Evolutionary conservation across 2,113 vertebrate genomes (phyloP).

Genomic region (Chaetops frenatus): DNA sequence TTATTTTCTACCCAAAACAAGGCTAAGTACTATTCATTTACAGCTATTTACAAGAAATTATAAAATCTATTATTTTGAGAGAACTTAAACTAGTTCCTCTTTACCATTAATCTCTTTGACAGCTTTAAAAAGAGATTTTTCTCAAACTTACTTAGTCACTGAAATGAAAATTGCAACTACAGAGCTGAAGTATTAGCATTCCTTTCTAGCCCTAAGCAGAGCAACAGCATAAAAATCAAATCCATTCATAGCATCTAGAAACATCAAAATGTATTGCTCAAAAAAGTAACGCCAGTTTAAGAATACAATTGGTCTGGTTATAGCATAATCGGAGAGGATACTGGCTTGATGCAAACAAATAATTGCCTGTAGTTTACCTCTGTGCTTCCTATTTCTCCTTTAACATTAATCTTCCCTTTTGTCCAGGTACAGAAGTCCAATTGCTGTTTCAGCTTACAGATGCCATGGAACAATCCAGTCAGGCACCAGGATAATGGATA

Average conservation of each 20-base stretch:
- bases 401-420: background rate
- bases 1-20: background rate
- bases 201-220: background rate
- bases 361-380: background rate
- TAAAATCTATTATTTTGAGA: background rate
- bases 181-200: background rate
- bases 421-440: background rate
- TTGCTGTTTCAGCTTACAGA: background rate
- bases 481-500: background rate
- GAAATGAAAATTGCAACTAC: background rate
- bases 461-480: background rate
- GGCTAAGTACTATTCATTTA: background rate
- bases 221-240: background rate
- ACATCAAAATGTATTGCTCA: background rate
- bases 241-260: background rate
- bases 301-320: background rate
- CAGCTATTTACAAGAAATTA: background rate
- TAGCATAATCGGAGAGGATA: background rate
- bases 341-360: background rate
- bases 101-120: background rate
- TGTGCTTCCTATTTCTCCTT: background rate
- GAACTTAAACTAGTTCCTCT: background rate
- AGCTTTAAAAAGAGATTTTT: background rate
- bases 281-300: background rate
- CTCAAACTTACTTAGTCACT: background rate